Evolutionary conservation across 2,888 invertebrate genomes (phyloP), one percentile per base, ranked within the genome.

Genomic region (Gastracanthus pulcherrimus): DNA sequence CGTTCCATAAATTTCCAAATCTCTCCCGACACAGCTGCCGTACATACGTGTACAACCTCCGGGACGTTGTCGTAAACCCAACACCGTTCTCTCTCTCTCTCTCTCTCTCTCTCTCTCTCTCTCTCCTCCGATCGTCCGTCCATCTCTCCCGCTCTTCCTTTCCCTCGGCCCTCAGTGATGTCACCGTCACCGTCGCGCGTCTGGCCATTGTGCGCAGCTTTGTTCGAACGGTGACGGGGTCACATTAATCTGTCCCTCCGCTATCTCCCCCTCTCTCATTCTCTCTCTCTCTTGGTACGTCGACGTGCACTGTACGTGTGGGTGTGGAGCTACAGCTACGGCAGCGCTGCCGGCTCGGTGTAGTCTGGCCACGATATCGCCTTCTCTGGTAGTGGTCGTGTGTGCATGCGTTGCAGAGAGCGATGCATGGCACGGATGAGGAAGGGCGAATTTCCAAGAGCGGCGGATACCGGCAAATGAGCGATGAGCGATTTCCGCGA

Each of bases 151-250:
- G 38, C 16, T 72, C 71, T 72, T 72, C 71, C 71, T 72, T 72
- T 60, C 51, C 51, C 26, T 48, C 41, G 48, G 13, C 29, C 60
- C 76, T 62, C 55, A 23, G 51, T 45, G 76, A 81, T 81, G 78
- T 55, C 62, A 76, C 79, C 62, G 79, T 48, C 48, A 51, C 29
- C 38, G 26, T n/a, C n/a, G n/a, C n/a, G n/a, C n/a, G n/a, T n/a
- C n/a, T 85, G 86, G 87, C 90, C 87, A 90, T 90, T 90, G 90
- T 90, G 87, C 89, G 85, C 87, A 88, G 90, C 89, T 90, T 90
- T 90, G 90, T 90, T 90, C 89, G 88, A 89, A 89, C 88, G 86
- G 87, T 89, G 90, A 90, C 89, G 89, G 89, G 88, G 88, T 89
- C 89, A 88, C 90, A 90, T 90, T 90, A 90, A 90, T 90, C 90